Percentiles rank a stretch among this genome's conserved stretches.
Conservation (phyloP, 2,797 vertebrate genomes). For the Cyclura pinguis region DNA sequence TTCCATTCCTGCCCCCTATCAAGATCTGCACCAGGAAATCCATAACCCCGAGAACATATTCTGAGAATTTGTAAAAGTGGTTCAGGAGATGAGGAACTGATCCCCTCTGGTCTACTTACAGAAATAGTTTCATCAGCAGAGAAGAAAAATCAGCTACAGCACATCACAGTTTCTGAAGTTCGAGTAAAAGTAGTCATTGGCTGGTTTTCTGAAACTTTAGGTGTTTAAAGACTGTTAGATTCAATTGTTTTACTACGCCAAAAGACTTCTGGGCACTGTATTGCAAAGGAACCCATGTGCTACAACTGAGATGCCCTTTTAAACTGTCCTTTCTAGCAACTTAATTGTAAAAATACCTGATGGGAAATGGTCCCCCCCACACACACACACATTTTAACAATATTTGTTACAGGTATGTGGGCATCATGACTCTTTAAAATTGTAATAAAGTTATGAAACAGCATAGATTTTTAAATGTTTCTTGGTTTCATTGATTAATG, state of each 20-base stretch:
- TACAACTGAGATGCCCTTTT: background rate
- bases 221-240: background rate
- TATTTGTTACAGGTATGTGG: background rate
- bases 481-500: background rate
- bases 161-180: background rate
- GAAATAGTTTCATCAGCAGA: too few species aligned
- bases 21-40: background rate
- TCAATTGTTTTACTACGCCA: background rate
- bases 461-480: constrained; percentile 1
- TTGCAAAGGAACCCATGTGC: background rate
- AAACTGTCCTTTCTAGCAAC: background rate
- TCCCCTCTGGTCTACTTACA: background rate
- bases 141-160: background rate
- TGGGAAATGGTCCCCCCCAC: background rate
- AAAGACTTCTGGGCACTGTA: background rate
- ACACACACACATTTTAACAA: background rate
- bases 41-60: background rate
- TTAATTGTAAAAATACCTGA: background rate
- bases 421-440: background rate
- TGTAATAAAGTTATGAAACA: background rate
- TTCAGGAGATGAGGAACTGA: background rate
- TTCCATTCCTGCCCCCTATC: background rate
- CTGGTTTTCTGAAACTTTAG: background rate
- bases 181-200: background rate
- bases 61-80: background rate